A percentile compares a stretch with the other conserved stretches of the same genome.
phyloP scores from a whole-genome alignment of 2,888 invertebrate genomes.

The Spicauda simplicius region DNA sequence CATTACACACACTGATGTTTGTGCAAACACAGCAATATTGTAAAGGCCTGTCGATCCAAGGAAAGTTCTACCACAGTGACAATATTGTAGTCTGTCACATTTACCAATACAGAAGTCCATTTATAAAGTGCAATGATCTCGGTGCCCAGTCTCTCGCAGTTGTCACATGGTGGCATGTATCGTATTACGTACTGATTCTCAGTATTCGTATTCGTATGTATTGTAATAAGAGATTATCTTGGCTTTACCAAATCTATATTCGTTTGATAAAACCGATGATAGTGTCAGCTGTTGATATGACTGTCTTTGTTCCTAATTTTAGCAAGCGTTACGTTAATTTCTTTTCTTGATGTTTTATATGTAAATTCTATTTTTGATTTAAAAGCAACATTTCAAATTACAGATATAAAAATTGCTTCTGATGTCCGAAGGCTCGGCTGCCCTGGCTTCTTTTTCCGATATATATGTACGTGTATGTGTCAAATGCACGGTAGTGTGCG shows the following conservation, averaged over 20 bases:
- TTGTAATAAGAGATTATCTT: slow-evolving; percentile 17
- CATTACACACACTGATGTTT: too few relatives aligned
- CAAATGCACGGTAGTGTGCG: too few relatives aligned
- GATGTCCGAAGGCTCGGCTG: too few relatives aligned
- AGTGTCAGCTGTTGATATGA: not conserved
- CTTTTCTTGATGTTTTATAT: too few relatives aligned
- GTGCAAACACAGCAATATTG: too few relatives aligned
- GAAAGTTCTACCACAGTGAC: too few relatives aligned
- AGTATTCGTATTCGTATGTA: slow-evolving; percentile 39
- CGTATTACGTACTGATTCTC: slow-evolving; percentile 48
- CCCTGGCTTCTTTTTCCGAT: too few relatives aligned
- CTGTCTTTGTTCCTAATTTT: not conserved
- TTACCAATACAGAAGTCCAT: not conserved
- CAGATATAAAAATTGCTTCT: too few relatives aligned
- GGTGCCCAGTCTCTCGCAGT: slow-evolving; percentile 3
- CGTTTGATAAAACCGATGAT: not conserved
- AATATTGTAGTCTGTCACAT: not conserved
- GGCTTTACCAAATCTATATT: not conserved
- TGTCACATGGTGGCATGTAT: slow-evolving; percentile 24
- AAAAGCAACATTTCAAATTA: too few relatives aligned
- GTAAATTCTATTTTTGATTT: too few relatives aligned
- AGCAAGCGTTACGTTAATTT: not conserved
- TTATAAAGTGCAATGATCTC: slow-evolving; percentile 19
- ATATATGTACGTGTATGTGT: too few relatives aligned
- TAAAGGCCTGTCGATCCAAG: too few relatives aligned